These are phyloP conservation scores for Taeniopygia guttata DNA, from an alignment of 2,797 vertebrate species.

Conservation along the genomic window DNA sequence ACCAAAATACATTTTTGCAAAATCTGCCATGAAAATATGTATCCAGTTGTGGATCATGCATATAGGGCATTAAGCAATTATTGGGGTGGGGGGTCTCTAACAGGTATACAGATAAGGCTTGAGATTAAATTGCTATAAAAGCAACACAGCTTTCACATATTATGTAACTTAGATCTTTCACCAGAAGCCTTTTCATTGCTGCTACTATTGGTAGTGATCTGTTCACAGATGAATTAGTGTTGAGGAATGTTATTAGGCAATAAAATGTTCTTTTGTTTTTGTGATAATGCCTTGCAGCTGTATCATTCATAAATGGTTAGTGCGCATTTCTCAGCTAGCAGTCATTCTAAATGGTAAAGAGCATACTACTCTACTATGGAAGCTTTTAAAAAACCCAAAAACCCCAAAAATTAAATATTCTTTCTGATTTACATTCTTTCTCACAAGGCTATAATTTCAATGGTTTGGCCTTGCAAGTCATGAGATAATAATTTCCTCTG, in stretches of 20 bases:
- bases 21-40: not conserved
- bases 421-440: slow-evolving; percentile 16
- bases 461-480: not conserved
- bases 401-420: not conserved
- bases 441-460: slow-evolving; percentile 15
- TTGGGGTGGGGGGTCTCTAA: not conserved
- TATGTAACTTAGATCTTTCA: not conserved
- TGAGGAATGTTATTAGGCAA: not conserved
- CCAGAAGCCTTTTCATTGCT: not conserved
- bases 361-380: not conserved
- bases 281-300: not conserved
- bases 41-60: not conserved
- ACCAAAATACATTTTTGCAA: not conserved
- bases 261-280: not conserved
- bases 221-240: not conserved
- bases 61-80: not conserved
- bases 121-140: not conserved
- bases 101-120: not conserved
- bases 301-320: not conserved
- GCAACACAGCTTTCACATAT: not conserved
- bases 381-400: not conserved
- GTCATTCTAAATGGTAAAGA: not conserved
- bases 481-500: not conserved
- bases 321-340: not conserved
- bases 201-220: not conserved